Evolutionary conservation across 2,888 invertebrate species (phyloP), one percentile per base, ranked within the genome.

Genomic region (Adineta ricciae): DNA sequence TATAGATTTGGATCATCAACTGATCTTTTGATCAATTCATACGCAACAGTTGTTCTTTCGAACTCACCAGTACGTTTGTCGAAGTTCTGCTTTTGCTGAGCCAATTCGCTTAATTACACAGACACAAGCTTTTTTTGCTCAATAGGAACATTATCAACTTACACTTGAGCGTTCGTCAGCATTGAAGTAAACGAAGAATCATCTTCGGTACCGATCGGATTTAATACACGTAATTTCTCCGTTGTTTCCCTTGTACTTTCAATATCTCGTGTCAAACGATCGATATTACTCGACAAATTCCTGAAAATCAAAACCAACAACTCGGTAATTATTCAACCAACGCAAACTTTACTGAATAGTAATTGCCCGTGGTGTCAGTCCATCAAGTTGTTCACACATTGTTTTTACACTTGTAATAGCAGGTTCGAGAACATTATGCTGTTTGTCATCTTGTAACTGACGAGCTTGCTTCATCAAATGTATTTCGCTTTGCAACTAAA

Each of bases 1-100:
- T 41, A 78, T 78, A 78, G 38, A 78, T 78, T 78, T 78, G 36
- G 38, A 78, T 78, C 73, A 38, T 78, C 38, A 24, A 78, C 41
- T 4, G 73, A 36, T 41, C 73, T 36, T 36, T 78, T 78, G 7
- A 78, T 78, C 11, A 36, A 41, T 41, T 41, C 41, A 78, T 78
- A 38, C 2, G 36, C 73, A 78, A 36, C 41, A 36, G 73, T 41
- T 7, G 73, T 32, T 21, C 41, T 38, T 41, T 78, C 73, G 38
- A 38, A 78, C 24, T 78, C 73, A 38, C 5, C 73, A 41, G 5
- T 36, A 78, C 38, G 38, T 78, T 36, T 41, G 24, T 78, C 73
- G 9, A 78, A 19, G 8, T 21, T 78, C 41, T 78, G 24, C 24
- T 78, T 78, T 24, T 41, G 36, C 41, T 78, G 73, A 24, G 36